Evolutionary conservation across 2,797 vertebrate genomes (phyloP).

Genomic region (Ispidina picta): DNA sequence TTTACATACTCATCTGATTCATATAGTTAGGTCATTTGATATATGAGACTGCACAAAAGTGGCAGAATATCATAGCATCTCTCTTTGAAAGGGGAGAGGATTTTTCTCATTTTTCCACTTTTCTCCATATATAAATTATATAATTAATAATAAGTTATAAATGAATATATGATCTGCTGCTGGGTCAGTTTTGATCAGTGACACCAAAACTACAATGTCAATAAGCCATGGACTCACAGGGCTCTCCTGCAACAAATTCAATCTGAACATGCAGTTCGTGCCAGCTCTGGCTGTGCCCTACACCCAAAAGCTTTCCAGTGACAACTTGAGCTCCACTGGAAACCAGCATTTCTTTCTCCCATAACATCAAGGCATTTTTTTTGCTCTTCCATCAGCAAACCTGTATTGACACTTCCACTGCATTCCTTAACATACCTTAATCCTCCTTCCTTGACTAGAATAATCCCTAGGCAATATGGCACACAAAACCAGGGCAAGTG

Average conservation of each 20-base stretch:
- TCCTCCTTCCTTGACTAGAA: background rate
- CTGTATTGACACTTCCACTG: background rate
- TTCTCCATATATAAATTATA: background rate
- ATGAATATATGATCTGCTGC: background rate
- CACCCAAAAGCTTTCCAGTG: background rate
- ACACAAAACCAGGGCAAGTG: background rate
- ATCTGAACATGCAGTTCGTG: background rate
- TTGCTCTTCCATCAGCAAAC: background rate
- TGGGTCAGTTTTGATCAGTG: background rate
- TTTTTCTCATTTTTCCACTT: background rate
- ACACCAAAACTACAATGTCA: background rate
- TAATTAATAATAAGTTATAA: background rate
- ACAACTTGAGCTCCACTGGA: background rate
- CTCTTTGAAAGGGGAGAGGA: background rate
- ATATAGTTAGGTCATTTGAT: background rate
- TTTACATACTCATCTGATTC: background rate
- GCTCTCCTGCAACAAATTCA: fast-evolving
- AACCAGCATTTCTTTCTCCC: background rate
- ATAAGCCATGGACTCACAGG: background rate
- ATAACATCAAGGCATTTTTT: background rate
- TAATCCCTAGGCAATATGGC: background rate
- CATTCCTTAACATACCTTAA: background rate
- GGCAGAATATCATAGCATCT: background rate
- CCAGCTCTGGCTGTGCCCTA: background rate
- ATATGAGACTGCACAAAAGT: background rate